These are phyloP conservation scores for Dendrocincla fuliginosa DNA, from an alignment of 2,797 vertebrate genomes.

Conservation along the genomic window DNA sequence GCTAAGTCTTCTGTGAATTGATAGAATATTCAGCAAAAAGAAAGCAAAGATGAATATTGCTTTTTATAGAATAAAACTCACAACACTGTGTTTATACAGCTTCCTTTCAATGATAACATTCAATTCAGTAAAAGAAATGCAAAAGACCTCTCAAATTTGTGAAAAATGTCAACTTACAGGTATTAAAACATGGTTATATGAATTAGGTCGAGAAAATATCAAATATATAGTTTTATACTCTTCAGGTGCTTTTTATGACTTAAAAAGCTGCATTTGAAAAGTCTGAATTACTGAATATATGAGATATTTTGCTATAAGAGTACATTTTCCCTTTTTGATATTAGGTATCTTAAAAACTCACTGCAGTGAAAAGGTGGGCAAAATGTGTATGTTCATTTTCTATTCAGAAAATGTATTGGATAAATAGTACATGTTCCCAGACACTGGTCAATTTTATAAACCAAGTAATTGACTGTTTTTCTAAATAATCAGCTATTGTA, in stretches of 20 bases:
- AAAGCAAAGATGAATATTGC: not conserved
- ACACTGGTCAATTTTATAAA: not conserved
- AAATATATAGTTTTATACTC: not conserved
- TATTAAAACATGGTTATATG: not conserved
- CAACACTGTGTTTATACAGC: not conserved
- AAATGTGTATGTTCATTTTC: not conserved
- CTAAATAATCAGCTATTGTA: not conserved
- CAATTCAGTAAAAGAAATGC: not conserved
- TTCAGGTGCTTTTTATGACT: not conserved
- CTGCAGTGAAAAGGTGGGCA: not conserved
- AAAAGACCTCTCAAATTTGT: not conserved
- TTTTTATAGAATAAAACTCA: not conserved
- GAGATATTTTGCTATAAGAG: not conserved
- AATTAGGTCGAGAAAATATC: not conserved
- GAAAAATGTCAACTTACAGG: not conserved
- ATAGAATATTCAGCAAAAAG: not conserved
- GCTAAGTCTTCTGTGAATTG: constrained; percentile 8
- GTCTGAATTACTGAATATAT: not conserved
- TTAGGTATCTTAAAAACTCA: not conserved
- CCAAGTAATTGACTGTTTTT: not conserved
- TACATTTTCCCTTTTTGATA: not conserved
- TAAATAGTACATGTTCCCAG: not conserved
- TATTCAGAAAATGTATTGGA: not conserved
- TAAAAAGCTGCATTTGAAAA: not conserved
- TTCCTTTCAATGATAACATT: not conserved